These are phyloP conservation scores for Zelleria hepariella DNA, from an alignment of 2,888 invertebrate genomes.

Conservation along the genomic window DNA sequence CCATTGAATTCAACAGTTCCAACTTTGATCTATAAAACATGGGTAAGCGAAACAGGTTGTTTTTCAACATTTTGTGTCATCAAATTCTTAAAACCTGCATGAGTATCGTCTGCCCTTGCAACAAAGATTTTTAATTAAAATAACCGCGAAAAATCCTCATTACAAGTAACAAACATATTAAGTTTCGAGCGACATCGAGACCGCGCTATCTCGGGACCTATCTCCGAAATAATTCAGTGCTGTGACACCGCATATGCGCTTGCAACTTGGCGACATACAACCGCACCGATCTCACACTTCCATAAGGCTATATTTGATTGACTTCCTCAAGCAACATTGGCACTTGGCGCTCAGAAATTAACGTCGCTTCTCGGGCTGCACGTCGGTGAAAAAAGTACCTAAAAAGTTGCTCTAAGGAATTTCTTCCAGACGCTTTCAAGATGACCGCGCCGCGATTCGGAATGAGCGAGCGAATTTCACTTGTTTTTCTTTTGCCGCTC, in stretches of 20 bases:
- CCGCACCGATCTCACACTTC: conserved; percentile 13
- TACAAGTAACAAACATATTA: conserved; percentile 1
- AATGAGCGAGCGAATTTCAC: conserved; percentile 63
- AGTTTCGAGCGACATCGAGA: conserved; percentile 31
- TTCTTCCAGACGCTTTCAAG: conserved; percentile 25
- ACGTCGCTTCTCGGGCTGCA: conserved; percentile 7
- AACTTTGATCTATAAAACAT: neutral
- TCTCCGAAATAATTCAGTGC: conserved; percentile 56
- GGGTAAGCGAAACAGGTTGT: too few relatives aligned
- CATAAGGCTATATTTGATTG: conserved; percentile 1
- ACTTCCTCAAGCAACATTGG: neutral
- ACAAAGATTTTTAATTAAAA: neutral
- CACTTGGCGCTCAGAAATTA: conserved; percentile 1
- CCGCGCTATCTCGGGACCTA: conserved; percentile 55
- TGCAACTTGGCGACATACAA: conserved; percentile 15
- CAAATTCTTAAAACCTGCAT: neutral
- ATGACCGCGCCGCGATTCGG: conserved; percentile 57
- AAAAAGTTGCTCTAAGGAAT: conserved; percentile 8
- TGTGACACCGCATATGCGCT: conserved; percentile 24
- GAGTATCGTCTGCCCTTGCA: neutral
- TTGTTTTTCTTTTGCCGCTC: conserved; percentile 45
- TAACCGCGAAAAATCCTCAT: neutral
- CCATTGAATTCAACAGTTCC: neutral
- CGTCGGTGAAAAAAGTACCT: conserved; percentile 2
- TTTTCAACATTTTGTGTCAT: too few relatives aligned